Evolutionary conservation across 1,140 invertebrate genomes (phyloP).

Genomic region (Magallana ariakensis): DNA sequence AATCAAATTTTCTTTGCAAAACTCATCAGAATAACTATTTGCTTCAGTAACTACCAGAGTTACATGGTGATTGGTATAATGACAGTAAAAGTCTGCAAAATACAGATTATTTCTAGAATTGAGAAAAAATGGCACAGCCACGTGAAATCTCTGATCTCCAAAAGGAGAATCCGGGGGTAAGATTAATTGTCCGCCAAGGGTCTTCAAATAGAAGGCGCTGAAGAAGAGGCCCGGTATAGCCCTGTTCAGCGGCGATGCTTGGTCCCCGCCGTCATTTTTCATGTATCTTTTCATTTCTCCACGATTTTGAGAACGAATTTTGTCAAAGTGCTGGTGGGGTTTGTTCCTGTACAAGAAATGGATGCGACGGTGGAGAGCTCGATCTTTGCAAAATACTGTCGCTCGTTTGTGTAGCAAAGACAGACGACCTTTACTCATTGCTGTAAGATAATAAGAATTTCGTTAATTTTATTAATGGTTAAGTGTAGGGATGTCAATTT

Average conservation of each 20-base stretch:
- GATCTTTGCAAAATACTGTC: too few species aligned
- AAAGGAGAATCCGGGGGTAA: slow-evolving; percentile 42
- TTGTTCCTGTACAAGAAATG: slow-evolving; percentile 57
- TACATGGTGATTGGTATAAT: slow-evolving; percentile 62
- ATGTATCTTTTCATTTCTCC: slow-evolving; percentile 59
- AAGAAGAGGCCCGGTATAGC: slow-evolving; percentile 62
- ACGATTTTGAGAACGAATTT: slow-evolving; percentile 30
- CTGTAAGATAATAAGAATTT: too few species aligned
- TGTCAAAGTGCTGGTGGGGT: slow-evolving; percentile 42
- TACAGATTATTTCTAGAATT: slow-evolving; percentile 61
- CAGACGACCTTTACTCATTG: too few species aligned
- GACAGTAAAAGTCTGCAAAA: slow-evolving; percentile 71
- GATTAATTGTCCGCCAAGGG: not conserved
- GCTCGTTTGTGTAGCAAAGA: too few species aligned
- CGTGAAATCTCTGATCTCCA: slow-evolving; percentile 48
- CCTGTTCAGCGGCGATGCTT: slow-evolving; percentile 52
- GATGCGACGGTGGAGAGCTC: not conserved
- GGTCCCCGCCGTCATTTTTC: slow-evolving; percentile 61
- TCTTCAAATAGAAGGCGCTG: slow-evolving; percentile 46
- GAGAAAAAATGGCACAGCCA: slow-evolving; percentile 50
- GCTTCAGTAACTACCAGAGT: slow-evolving; percentile 60
- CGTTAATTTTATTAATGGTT: too few species aligned
- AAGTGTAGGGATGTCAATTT: too few species aligned
- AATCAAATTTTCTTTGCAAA: slow-evolving; percentile 63
- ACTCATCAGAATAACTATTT: slow-evolving; percentile 55